Evolutionary conservation across 2,888 invertebrate genomes (phyloP).

Genomic region (Melinaea menophilus): DNA sequence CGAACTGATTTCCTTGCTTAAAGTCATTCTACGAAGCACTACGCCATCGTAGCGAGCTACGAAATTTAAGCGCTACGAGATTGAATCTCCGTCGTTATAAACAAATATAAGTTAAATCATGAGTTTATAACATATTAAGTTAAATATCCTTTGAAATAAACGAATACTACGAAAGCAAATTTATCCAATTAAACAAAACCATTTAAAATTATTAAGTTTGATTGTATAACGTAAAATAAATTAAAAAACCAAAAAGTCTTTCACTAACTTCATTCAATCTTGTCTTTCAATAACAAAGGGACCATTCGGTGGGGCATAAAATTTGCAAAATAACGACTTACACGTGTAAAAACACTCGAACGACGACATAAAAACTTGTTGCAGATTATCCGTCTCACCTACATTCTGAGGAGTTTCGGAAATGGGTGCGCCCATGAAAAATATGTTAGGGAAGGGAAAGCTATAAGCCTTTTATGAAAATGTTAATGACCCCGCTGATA

Average conservation of each 20-base stretch:
- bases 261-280: slow-evolving; percentile 21
- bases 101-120: slow-evolving; percentile 2
- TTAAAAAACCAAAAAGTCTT: slow-evolving; percentile 6
- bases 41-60: slow-evolving; percentile 3
- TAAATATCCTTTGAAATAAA: not conserved
- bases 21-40: slow-evolving; percentile 4
- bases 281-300: slow-evolving; percentile 27
- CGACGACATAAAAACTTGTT: slow-evolving; percentile 36
- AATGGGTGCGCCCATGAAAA: slow-evolving; percentile 65
- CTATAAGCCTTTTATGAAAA: slow-evolving; percentile 72
- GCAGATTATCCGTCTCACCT: slow-evolving; percentile 42
- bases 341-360: slow-evolving; percentile 32
- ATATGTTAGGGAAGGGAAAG: slow-evolving; percentile 64
- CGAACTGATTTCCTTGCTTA: slow-evolving; percentile 5
- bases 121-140: not conserved
- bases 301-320: slow-evolving; percentile 24
- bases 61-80: slow-evolving; percentile 3
- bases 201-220: not conserved
- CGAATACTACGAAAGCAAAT: not conserved
- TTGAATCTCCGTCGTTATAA: slow-evolving; percentile 7
- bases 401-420: slow-evolving; percentile 54
- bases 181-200: not conserved
- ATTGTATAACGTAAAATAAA: not conserved
- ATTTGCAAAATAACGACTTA: slow-evolving; percentile 32
- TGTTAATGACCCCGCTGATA: slow-evolving; percentile 68